Base-by-base conservation (phyloP, 2,113 vertebrate genomes). In the Phodopus roborovskii region DNA sequence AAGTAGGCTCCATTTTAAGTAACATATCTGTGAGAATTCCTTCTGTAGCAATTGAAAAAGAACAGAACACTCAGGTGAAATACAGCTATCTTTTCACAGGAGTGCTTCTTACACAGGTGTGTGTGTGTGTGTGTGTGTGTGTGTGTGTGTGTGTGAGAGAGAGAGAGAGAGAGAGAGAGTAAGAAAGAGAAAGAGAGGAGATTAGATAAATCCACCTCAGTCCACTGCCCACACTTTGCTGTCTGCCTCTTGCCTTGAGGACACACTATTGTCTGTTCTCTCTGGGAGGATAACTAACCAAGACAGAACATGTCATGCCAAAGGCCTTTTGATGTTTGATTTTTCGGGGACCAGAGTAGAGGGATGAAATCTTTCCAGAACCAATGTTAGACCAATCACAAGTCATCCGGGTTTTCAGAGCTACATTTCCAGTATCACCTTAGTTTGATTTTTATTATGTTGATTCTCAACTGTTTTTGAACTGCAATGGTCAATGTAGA, bases 301-400 rank as follows among this genome's bases (percentile, higher is more conserved):
- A 7, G 50, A 12, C 8, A 90, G 13, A 4, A 68, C 58, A 45
- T 68, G 0, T 17, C 36, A 58, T 24, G 64, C 0, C 42, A 70
- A 50, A 11, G 2, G 2, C 7, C 0, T 81, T 6, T 62, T 48
- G 42, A 11, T 0, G 42, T 4, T 95, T 50, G 28, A 16, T 33
- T 36, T 50, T 86, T 0, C 1, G 24, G 1, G 2, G 1, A 7
- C 64, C 36, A 36, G 19, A n/a, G 0, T 60, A 84, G 42, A 15
- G 24, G 84, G 60, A 94, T 58, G n/a, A 19, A 26, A 89, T 85
- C 0, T 53, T 71, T 60, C 81, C 39, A 92, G 4, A 16, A 6
- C 20, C 19, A 36, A 16, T 70, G 3, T 39, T 26, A 56, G 0
- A 56, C 15, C 5, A 83, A 19, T 48, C 28, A 74, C 1, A 68